A percentile compares a stretch with the other conserved stretches of the same genome.
phyloP scores from a whole-genome alignment of 23 tunicate species.

The Halocynthia roretzi region DNA sequence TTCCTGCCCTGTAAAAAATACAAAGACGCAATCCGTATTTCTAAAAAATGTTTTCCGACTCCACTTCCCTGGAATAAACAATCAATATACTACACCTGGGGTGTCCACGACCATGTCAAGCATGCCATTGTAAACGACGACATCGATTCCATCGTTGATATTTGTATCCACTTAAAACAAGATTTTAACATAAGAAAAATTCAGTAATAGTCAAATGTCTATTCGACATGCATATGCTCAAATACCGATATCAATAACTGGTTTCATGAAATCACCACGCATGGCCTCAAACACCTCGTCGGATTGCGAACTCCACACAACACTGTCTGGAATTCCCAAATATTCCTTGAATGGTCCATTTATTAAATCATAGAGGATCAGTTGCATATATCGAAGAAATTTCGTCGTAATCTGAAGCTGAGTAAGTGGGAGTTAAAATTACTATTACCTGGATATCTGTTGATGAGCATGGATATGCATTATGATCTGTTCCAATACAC shows the following conservation, averaged over 20 bases:
- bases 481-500: too few relatives aligned
- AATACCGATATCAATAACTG: conserved; percentile 64
- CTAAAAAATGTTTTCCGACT: background rate
- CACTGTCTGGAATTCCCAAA: conserved; percentile 64
- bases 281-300: conserved; percentile 57
- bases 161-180: conserved; percentile 42
- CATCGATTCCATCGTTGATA: conserved; percentile 61
- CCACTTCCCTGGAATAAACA: background rate
- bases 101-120: conserved; percentile 85
- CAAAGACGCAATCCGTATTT: background rate
- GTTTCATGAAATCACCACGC: conserved; percentile 87
- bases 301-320: conserved; percentile 87
- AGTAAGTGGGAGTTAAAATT: too few relatives aligned
- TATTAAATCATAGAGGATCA: conserved; percentile 70
- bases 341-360: conserved; percentile 52
- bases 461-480: too few relatives aligned
- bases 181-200: too few relatives aligned
- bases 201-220: background rate
- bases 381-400: conserved; percentile 11
- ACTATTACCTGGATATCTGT: too few relatives aligned
- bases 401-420: too few relatives aligned
- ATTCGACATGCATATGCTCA: background rate
- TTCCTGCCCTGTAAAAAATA: conserved; percentile 54
- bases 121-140: conserved; percentile 84
- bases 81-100: conserved; percentile 38